Base-by-base conservation (phyloP, 2,797 vertebrate genomes). In the Urocyon cinereoargenteus region DNA sequence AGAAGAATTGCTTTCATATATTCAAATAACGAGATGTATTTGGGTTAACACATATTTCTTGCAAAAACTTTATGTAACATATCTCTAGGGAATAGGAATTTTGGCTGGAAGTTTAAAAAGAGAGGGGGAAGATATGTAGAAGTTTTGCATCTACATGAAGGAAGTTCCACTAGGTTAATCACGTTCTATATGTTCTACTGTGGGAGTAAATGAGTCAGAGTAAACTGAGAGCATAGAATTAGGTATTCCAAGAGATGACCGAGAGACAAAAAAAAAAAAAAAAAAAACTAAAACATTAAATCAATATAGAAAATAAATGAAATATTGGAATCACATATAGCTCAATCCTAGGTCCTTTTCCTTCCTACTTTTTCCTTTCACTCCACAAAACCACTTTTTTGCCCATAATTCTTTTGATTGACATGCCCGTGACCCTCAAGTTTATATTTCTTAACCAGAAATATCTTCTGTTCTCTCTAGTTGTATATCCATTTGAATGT, bases 371-470 rank as follows among this genome's bases (percentile, higher is more conserved):
- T 73, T 31, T 45, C 24, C 16, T 78, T 31, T 94, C 21, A 72
- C 5, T 57, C 10, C 34, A n/a, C 28, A 10, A 93, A 61, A 40
- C 2, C 16, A 83, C 1, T 26, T 73, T 53, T 82, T 91, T 82
- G 22, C 0, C 51, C 28, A n/a, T 31, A 45, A 36, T 0, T 21
- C 57, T 72, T 78, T 93, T n/a, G 86, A 55, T 40, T 55, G 16
- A 66, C 49, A 70, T 57, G 3, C 6, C 12, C 16, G 0, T 85
- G 15, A 72, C 21, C 18, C 12, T 88, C n/a, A n/a, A 34, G 13
- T 77, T 94, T 94, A 8, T 62, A 70, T 92, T 82, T 91, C 19
- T 86, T 31, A 96, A 51, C 1, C 22, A 73, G 49, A 87, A 91
- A 51, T 86, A 10, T 92, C 57, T 90, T 93, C 40, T 36, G 12